These are phyloP conservation scores for Salvelinus alpinus DNA, from an alignment of 2,113 vertebrate species.

Conservation along the genomic window DNA sequence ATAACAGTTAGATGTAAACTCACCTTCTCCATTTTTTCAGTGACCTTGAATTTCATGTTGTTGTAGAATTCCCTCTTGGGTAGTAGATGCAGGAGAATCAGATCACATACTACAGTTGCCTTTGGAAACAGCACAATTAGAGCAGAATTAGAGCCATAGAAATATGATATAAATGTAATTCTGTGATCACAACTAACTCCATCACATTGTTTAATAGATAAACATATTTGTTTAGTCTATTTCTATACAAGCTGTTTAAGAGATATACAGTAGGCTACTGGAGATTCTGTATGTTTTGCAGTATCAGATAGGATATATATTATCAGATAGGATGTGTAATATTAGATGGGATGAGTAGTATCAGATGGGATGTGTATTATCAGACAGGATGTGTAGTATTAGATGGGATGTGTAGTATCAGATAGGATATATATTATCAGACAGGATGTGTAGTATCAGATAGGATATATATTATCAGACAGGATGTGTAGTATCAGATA, in stretches of 20 bases:
- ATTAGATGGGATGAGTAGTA: no score
- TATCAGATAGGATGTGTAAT: no score
- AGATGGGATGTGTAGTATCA: no score
- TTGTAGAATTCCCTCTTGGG: conserved; percentile 91
- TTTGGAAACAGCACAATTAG: conserved; percentile 49
- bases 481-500: no score
- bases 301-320: no score
- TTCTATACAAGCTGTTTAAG: neutral
- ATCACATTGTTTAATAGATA: no score
- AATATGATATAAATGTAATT: neutral
- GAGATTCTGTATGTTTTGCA: neutral
- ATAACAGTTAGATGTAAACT: neutral
- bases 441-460: no score
- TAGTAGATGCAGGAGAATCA: conserved; percentile 88
- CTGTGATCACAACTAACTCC: no score
- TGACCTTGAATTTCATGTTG: conserved; percentile 94
- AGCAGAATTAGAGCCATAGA: neutral
- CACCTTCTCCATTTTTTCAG: conserved; percentile 66
- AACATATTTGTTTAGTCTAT: neutral
- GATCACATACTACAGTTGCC: conserved; percentile 93
- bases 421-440: no score
- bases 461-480: no score
- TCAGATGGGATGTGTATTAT: no score
- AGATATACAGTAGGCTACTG: neutral
- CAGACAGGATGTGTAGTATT: no score